Conservation (phyloP, 2,888 invertebrate species). For the Villa cingulata region DNA sequence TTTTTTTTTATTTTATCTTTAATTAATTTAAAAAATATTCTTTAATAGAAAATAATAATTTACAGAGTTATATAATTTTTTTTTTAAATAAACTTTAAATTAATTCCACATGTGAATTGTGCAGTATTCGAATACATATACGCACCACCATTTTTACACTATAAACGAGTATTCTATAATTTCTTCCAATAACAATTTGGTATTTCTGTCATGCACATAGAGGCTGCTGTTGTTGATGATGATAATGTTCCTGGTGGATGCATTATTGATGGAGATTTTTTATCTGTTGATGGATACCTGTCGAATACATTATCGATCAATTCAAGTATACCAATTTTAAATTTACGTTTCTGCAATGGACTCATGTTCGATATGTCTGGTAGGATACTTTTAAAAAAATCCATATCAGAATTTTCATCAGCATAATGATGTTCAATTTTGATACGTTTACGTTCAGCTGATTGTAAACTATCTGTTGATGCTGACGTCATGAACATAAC, state of each 20-base stretch:
- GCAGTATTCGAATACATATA: too few species aligned
- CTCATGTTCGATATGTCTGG: slow-evolving; percentile 40
- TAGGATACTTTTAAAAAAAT: slow-evolving; percentile 41
- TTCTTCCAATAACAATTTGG: slow-evolving; percentile 6
- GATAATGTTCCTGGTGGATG: neutral
- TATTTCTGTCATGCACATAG: neutral
- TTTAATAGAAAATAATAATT: too few species aligned
- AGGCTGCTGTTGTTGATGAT: neutral
- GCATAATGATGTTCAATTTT: slow-evolving; percentile 6
- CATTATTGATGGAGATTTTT: neutral
- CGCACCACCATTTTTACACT: too few species aligned
- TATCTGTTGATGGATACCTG: slow-evolving; percentile 22
- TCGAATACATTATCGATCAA: slow-evolving; percentile 38
- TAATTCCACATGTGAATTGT: too few species aligned
- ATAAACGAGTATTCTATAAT: too few species aligned
- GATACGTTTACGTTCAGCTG: slow-evolving; percentile 8
- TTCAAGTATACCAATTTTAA: slow-evolving; percentile 40
- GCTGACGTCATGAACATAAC: slow-evolving; percentile 5
- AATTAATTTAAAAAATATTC: too few species aligned
- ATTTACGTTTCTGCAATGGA: slow-evolving; percentile 39
- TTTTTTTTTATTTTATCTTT: too few species aligned
- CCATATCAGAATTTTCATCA: slow-evolving; percentile 28
- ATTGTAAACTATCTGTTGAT: neutral
- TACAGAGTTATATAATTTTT: too few species aligned
- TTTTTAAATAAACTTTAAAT: too few species aligned